These are phyloP conservation scores for Tapirus indicus DNA, from an alignment of 2,797 vertebrate species.

Conservation along the genomic window DNA sequence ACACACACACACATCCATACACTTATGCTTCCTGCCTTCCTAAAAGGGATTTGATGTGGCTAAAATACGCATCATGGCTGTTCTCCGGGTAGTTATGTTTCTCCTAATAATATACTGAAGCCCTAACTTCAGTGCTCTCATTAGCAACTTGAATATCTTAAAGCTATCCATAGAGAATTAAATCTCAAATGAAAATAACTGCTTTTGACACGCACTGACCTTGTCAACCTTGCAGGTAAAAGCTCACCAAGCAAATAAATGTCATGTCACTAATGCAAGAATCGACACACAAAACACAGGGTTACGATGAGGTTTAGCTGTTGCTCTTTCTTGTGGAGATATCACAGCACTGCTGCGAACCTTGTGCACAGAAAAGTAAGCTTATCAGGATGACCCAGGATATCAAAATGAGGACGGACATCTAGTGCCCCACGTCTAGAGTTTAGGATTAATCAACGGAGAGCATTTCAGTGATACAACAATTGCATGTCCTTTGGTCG, in stretches of 20 bases:
- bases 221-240: constrained; percentile 69
- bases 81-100: constrained; percentile 27
- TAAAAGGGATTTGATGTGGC: constrained; percentile 11
- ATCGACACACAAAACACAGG: background rate
- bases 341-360: background rate
- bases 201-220: constrained; percentile 45
- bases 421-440: background rate
- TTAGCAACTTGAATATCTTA: constrained; percentile 70
- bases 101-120: constrained; percentile 52
- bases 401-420: background rate
- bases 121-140: constrained; percentile 60
- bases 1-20: background rate
- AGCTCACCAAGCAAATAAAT: constrained; percentile 56
- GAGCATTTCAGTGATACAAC: background rate
- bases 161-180: constrained; percentile 37
- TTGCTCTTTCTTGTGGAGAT: background rate
- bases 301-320: constrained; percentile 40
- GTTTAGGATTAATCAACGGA: background rate
- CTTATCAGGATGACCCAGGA: background rate
- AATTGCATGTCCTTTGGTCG: background rate
- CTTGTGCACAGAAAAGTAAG: background rate
- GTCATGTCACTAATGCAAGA: background rate
- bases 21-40: background rate
- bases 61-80: background rate
- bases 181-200: constrained; percentile 59